phyloP scores from a whole-genome alignment of 2,888 invertebrate genomes.

The Caenorhabditis sp. region DNA sequence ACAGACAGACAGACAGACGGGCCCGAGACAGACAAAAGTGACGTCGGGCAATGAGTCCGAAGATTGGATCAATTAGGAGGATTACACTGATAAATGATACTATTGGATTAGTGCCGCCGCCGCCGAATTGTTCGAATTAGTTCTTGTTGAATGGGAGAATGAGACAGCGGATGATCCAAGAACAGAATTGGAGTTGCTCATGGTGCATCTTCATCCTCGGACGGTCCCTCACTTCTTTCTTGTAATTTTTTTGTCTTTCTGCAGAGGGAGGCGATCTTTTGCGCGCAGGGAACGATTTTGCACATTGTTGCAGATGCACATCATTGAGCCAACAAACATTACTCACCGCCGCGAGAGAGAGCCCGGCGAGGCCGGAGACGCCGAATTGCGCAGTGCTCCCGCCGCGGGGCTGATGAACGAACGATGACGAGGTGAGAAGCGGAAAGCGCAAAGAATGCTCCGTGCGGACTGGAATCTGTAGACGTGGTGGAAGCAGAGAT shows the following conservation, averaged over 20 bases:
- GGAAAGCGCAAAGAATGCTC: constrained; percentile 35
- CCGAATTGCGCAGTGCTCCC: constrained; percentile 10
- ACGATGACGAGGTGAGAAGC: constrained; percentile 45
- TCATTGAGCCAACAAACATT: constrained; percentile 48
- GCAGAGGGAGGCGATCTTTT: constrained; percentile 9
- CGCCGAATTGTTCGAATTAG: background rate
- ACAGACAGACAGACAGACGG: background rate
- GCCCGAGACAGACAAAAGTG: background rate
- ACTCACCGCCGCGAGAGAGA: constrained; percentile 31
- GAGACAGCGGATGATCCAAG: too few relatives aligned
- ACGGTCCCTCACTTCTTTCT: constrained; percentile 5
- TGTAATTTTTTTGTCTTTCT: background rate
- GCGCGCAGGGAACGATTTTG: constrained; percentile 13
- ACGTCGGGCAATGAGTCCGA: background rate
- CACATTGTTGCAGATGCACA: constrained; percentile 37
- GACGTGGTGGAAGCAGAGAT: constrained; percentile 34
- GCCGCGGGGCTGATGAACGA: constrained; percentile 16
- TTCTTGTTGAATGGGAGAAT: background rate
- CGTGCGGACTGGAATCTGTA: constrained; percentile 13
- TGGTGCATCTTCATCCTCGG: background rate
- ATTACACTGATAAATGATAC: constrained; percentile 1
- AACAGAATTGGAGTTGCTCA: too few relatives aligned
- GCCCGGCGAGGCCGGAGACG: constrained; percentile 13
- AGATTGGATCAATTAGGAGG: constrained; percentile 7
- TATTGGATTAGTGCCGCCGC: background rate